Percentiles rank a stretch among this genome's conserved stretches.
phyloP scores from a whole-genome alignment of 2,888 invertebrate species.

The Flabesymbios commensalis region DNA sequence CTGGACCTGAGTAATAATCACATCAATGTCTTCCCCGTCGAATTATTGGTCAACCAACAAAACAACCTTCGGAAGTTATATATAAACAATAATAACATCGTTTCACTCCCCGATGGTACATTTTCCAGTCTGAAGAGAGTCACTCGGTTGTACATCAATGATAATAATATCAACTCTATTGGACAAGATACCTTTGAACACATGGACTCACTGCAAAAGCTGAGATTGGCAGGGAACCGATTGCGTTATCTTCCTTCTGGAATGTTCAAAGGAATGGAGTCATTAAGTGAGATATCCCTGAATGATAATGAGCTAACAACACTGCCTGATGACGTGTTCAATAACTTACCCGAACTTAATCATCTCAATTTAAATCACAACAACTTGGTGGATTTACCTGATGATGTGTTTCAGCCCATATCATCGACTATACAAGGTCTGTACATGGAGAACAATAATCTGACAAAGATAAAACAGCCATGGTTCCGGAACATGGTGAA shows the following conservation, averaged over 20 bases:
- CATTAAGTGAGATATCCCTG: conserved; percentile 1
- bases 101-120: not conserved
- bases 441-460: not conserved
- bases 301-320: not conserved
- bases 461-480: not conserved
- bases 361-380: not conserved
- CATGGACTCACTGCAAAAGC: not conserved
- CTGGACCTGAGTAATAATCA: conserved; percentile 8
- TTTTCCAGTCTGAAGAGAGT: not conserved
- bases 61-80: conserved; percentile 2
- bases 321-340: not conserved
- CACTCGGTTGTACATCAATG: not conserved
- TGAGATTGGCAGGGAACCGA: conserved; percentile 3
- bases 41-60: not conserved
- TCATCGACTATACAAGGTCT: not conserved
- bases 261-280: not conserved
- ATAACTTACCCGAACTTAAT: not conserved
- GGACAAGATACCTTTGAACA: not conserved
- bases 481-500: not conserved
- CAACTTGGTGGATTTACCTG: not conserved
- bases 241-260: not conserved
- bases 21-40: not conserved
- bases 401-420: not conserved
- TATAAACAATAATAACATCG: not conserved
- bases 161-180: not conserved